Evolutionary conservation across 2,888 invertebrate genomes (phyloP).

Genomic region (Drosophila infuscata): DNA sequence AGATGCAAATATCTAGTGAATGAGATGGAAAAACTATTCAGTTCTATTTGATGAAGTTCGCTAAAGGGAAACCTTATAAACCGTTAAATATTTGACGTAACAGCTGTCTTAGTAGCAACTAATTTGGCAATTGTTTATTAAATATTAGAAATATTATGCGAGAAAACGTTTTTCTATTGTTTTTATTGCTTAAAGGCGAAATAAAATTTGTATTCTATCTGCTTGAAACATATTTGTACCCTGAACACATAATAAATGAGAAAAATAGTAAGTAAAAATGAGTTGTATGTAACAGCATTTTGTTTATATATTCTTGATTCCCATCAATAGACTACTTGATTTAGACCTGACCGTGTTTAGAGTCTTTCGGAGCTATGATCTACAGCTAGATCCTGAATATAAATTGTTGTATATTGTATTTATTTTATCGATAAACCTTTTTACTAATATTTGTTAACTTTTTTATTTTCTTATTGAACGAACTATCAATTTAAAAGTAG

Average conservation of each 20-base stretch:
- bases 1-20: slow-evolving; percentile 21
- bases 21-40: slow-evolving; percentile 1
- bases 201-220: neutral
- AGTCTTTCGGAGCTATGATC: no score
- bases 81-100: neutral
- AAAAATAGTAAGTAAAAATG: neutral
- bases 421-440: no score
- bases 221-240: neutral
- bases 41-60: neutral
- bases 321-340: no score
- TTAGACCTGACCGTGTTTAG: no score
- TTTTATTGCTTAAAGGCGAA: neutral
- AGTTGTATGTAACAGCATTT: neutral
- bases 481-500: neutral
- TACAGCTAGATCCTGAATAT: no score
- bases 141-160: neutral
- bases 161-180: no score
- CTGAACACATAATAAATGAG: neutral
- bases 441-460: no score
- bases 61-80: neutral
- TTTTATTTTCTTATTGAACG: no score
- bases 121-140: neutral
- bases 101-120: neutral
- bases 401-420: no score
- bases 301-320: no score